These are phyloP conservation scores for Gopherus flavomarginatus DNA, from an alignment of 2,113 vertebrate genomes.

Conservation along the genomic window DNA sequence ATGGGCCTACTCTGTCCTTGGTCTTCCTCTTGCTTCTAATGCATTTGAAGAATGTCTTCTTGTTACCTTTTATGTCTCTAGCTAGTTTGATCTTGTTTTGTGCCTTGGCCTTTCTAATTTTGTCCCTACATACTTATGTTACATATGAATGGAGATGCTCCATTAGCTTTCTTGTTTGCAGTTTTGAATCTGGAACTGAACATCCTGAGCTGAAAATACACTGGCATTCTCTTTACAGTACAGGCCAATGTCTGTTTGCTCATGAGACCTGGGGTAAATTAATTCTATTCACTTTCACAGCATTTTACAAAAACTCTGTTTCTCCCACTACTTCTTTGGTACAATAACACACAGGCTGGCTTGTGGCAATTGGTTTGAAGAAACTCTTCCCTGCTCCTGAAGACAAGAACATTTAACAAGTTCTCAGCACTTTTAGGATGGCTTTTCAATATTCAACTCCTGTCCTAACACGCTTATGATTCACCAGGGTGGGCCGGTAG, in stretches of 20 bases:
- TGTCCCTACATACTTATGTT: no score
- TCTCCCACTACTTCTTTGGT: background rate
- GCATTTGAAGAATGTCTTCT: no score
- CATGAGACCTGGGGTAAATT: rapidly evolving
- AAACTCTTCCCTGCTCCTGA: background rate
- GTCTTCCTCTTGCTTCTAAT: no score
- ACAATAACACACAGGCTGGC: background rate
- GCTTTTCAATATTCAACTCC: conserved; percentile 5
- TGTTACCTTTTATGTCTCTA: no score
- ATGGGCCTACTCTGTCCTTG: no score
- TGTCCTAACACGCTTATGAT: conserved; percentile 26
- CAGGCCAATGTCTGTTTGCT: background rate
- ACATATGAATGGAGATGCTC: background rate
- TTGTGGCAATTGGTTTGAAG: background rate
- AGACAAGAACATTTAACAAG: background rate
- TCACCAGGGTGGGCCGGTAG: background rate
- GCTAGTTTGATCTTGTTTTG: no score
- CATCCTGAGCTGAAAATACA: background rate
- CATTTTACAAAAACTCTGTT: background rate
- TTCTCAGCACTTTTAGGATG: background rate
- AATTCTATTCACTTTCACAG: conserved; percentile 2
- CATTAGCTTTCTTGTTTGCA: background rate
- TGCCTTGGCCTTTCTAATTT: no score
- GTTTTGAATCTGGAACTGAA: rapidly evolving
- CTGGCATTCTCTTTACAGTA: background rate